These are phyloP conservation scores for Coelinius sp. DNA, from an alignment of 2,888 invertebrate genomes.

Conservation along the genomic window DNA sequence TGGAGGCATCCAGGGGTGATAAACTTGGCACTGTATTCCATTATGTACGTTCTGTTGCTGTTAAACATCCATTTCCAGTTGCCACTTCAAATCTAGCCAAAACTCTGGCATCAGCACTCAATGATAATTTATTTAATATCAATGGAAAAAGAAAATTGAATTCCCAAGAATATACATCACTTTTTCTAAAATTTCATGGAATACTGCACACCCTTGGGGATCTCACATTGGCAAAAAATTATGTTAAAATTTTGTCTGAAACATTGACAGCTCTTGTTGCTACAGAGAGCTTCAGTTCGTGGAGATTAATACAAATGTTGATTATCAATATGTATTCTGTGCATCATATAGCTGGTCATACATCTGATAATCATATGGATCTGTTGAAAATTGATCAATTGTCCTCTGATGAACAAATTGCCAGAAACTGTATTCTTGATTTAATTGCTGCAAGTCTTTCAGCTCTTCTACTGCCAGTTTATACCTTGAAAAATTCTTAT, in stretches of 20 bases:
- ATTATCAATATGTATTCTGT: conserved; percentile 83
- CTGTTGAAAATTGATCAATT: conserved; percentile 71
- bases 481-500: conserved; percentile 78
- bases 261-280: conserved; percentile 82
- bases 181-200: conserved; percentile 78
- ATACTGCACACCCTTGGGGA: conserved; percentile 73
- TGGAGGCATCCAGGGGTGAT: conserved; percentile 86
- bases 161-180: conserved; percentile 74
- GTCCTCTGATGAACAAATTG: conserved; percentile 75
- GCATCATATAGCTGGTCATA: conserved; percentile 73
- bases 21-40: conserved; percentile 88
- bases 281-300: conserved; percentile 82
- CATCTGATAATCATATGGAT: conserved; percentile 62
- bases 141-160: conserved; percentile 70
- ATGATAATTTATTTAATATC: conserved; percentile 62
- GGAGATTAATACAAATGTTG: conserved; percentile 84
- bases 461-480: conserved; percentile 80
- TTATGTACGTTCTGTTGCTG: conserved; percentile 87
- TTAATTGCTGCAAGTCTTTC: conserved; percentile 79
- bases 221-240: conserved; percentile 74
- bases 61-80: conserved; percentile 88
- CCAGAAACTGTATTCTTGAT: conserved; percentile 75
- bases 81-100: conserved; percentile 85
- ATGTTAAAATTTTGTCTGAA: conserved; percentile 78
- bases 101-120: conserved; percentile 76